A percentile compares a stretch with the other conserved stretches of the same genome.
Evolutionary conservation across 2,888 invertebrate genomes (phyloP).

Genomic region (Tachina lurida): DNA sequence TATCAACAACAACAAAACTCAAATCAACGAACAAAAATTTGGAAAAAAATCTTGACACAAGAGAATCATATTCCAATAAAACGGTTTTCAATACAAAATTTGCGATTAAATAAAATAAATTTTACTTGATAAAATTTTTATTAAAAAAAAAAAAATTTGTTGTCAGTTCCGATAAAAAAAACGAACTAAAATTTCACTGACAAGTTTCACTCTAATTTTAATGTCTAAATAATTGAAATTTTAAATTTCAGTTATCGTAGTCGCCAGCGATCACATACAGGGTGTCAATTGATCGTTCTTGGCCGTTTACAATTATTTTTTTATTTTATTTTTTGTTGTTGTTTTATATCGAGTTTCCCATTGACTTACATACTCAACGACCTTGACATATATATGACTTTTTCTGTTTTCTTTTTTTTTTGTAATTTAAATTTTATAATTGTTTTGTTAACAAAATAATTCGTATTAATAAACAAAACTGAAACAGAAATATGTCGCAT

Average conservation of each 20-base stretch:
- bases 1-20: no score
- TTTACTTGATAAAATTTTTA: no score
- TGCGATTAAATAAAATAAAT: no score
- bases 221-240: background rate
- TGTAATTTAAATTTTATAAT: constrained; percentile 14
- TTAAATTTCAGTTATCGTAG: background rate
- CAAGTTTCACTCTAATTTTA: background rate
- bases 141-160: no score
- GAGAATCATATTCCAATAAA: no score
- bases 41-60: no score
- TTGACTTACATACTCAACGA: constrained; percentile 39
- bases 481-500: constrained; percentile 52
- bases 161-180: background rate
- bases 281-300: constrained; percentile 29
- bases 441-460: constrained; percentile 33
- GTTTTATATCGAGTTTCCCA: constrained; percentile 21
- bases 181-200: background rate
- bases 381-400: constrained; percentile 59
- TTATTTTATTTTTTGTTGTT: background rate
- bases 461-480: constrained; percentile 44
- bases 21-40: no score
- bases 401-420: background rate
- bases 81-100: no score
- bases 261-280: background rate
- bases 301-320: constrained; percentile 11